phyloP scores from a whole-genome alignment of 1,140 invertebrate species.

The Mesaphorura yosii region DNA sequence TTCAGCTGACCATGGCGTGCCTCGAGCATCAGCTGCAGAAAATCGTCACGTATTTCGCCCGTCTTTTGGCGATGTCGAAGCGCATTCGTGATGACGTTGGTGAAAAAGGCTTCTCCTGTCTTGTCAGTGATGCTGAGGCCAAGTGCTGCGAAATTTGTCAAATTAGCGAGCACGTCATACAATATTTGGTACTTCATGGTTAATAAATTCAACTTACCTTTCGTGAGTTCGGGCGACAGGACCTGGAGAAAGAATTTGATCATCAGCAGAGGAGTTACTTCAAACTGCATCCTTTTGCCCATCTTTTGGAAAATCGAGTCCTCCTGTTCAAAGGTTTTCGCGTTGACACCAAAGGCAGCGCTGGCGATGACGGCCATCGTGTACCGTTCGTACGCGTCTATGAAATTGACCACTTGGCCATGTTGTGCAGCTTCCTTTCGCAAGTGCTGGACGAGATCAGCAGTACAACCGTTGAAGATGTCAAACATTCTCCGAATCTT shows the following conservation, averaged over 20 bases:
- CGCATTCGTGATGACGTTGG: not conserved
- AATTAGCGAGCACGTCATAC: too few relatives aligned
- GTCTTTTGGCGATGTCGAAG: constrained; percentile 2
- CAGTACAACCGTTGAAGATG: not conserved
- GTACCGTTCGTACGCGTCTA: constrained; percentile 35
- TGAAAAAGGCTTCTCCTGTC: constrained; percentile 10
- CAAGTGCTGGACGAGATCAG: not conserved
- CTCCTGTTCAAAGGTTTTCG: constrained; percentile 40
- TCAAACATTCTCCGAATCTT: constrained; percentile 48
- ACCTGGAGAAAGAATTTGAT: constrained; percentile 6
- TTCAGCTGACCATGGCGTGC: constrained; percentile 14
- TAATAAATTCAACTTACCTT: too few relatives aligned
- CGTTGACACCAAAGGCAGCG: constrained; percentile 46
- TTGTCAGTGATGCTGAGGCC: too few relatives aligned
- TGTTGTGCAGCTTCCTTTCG: not conserved
- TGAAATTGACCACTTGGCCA: constrained; percentile 1
- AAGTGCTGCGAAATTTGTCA: too few relatives aligned
- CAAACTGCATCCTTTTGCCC: constrained; percentile 1
- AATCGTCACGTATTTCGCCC: constrained; percentile 17
- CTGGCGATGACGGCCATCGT: constrained; percentile 48
- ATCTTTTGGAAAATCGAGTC: not conserved
- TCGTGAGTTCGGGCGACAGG: not conserved
- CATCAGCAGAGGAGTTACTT: not conserved
- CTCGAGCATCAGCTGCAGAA: constrained; percentile 19
- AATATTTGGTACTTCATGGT: too few relatives aligned